Conservation (phyloP, 2,888 invertebrate genomes). For the Spisula solida region DNA sequence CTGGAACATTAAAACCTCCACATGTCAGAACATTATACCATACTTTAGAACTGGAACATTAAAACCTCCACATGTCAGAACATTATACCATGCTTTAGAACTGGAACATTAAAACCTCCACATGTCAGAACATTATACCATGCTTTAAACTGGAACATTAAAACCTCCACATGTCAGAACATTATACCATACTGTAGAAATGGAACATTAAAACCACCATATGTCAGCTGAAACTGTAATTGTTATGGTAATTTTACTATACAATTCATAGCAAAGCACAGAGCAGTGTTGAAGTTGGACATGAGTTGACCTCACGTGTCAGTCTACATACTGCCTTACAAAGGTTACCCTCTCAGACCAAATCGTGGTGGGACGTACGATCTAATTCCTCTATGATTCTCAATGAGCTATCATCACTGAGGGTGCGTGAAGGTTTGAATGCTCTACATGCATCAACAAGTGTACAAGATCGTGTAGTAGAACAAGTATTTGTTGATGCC, state of each 20-base stretch:
- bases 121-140: no score
- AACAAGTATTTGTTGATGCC: slow-evolving; percentile 18
- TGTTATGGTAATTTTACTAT: not conserved
- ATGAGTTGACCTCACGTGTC: not conserved
- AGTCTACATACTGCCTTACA: slow-evolving; percentile 16
- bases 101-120: no score
- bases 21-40: no score
- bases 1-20: no score
- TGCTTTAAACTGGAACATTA: no score
- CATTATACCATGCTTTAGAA: no score
- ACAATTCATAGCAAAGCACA: not conserved
- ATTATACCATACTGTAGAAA: no score
- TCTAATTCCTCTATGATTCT: not conserved
- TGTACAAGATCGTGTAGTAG: not conserved
- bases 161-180: no score
- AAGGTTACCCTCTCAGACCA: not conserved
- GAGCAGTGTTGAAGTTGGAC: not conserved
- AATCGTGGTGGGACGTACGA: not conserved
- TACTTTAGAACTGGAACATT: no score
- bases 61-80: no score
- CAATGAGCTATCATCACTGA: slow-evolving; percentile 7
- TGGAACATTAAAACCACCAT: no score
- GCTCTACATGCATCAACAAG: slow-evolving; percentile 11
- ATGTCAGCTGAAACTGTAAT: no score
- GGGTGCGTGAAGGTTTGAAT: not conserved